phyloP scores from a whole-genome alignment of 2,113 vertebrate genomes.

The Cichladusa arquata region DNA sequence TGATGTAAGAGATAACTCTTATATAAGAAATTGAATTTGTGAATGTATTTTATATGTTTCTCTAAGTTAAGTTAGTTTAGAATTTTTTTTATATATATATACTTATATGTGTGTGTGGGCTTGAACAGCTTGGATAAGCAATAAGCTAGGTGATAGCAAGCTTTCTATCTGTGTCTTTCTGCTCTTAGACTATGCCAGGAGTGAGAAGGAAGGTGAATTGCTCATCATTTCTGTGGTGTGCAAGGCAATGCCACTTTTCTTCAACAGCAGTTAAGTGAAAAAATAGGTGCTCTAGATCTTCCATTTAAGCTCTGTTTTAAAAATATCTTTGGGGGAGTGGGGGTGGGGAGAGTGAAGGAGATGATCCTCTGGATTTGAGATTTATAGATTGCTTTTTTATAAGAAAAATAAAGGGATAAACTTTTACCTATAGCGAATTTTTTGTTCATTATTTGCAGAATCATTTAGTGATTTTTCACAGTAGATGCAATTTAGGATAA shows the following conservation, averaged over 20 bases:
- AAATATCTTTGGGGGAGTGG: neutral
- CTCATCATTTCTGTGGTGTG: neutral
- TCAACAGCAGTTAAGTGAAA: neutral
- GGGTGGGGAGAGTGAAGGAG: neutral
- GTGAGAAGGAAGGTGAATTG: neutral
- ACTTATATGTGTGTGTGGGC: no score
- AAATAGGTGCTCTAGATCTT: neutral
- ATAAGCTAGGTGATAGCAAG: neutral
- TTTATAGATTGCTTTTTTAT: neutral
- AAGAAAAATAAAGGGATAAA: neutral
- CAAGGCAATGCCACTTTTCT: neutral
- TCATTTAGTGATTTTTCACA: neutral
- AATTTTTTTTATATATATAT: no score
- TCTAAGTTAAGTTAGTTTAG: neutral
- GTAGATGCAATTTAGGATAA: neutral
- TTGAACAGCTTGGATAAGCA: neutral
- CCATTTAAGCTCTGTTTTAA: neutral
- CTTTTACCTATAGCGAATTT: neutral
- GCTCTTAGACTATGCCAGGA: neutral
- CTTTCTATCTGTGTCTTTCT: neutral
- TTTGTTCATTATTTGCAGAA: neutral
- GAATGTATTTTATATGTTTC: neutral
- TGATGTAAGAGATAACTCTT: fast-evolving
- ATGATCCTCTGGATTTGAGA: neutral
- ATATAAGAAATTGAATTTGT: neutral